These are phyloP conservation scores for Drosophila azteca DNA, from an alignment of 1,140 invertebrate species.

Conservation along the genomic window DNA sequence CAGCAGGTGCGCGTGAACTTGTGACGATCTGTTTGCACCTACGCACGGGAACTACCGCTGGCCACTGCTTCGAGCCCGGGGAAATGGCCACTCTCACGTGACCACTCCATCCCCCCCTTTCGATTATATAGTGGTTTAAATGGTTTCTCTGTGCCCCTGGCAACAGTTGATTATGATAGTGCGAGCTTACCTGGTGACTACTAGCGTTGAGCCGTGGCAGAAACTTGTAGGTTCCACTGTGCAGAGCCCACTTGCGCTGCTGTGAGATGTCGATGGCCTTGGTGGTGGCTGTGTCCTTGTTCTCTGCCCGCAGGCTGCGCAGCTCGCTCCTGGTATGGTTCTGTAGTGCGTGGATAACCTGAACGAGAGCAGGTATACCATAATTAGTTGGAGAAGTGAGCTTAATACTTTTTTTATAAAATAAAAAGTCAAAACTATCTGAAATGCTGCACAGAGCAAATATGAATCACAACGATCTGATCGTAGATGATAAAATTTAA, in stretches of 20 bases:
- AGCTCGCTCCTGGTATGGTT: conserved; percentile 37
- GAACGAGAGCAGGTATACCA: not conserved
- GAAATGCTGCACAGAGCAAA: too few relatives aligned
- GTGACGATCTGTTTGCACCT: conserved; percentile 69
- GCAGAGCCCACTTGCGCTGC: conserved; percentile 13
- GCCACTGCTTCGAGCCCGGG: not conserved
- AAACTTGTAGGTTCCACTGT: conserved; percentile 40
- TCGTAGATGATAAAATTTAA: too few relatives aligned
- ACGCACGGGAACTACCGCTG: conserved; percentile 50
- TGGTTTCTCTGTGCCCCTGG: conserved; percentile 5
- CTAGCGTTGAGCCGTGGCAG: conserved; percentile 44
- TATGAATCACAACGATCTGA: too few relatives aligned
- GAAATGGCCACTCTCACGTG: conserved; percentile 26
- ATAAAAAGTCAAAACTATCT: too few relatives aligned
- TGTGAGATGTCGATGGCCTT: conserved; percentile 44
- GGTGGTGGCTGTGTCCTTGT: conserved; percentile 10
- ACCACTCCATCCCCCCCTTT: conserved; percentile 20
- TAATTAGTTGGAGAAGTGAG: not conserved
- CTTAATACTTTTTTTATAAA: too few relatives aligned
- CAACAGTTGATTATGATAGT: conserved; percentile 19
- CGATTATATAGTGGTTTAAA: too few relatives aligned
- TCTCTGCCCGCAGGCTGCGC: conserved; percentile 24
- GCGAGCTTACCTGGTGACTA: conserved; percentile 24
- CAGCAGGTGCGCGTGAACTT: conserved; percentile 36
- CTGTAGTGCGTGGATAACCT: conserved; percentile 47